These are phyloP conservation scores for Adela reaumurella DNA, from an alignment of 2,888 invertebrate genomes.

Conservation along the genomic window DNA sequence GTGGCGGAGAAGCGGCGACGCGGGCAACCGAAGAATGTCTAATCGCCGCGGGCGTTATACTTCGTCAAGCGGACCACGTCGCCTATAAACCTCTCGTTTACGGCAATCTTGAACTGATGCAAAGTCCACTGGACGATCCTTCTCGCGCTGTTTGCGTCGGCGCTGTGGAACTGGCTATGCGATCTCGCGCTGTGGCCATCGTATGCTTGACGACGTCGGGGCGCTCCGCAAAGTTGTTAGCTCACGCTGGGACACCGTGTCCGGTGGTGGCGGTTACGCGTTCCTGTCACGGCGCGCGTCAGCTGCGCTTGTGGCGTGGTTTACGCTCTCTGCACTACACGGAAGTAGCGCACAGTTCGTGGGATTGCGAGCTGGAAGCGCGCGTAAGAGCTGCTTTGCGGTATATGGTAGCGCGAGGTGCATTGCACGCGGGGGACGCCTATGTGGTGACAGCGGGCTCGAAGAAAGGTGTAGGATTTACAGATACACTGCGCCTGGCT, in stretches of 20 bases:
- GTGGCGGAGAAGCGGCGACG: constrained; percentile 46
- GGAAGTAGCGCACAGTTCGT: constrained; percentile 27
- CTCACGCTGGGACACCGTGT: constrained; percentile 67
- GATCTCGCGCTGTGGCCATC: constrained; percentile 49
- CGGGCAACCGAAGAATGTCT: constrained; percentile 64
- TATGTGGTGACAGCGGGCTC: constrained; percentile 39
- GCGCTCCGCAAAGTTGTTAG: constrained; percentile 65
- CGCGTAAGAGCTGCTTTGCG: constrained; percentile 36
- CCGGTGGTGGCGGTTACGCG: constrained; percentile 74
- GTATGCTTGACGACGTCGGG: constrained; percentile 75
- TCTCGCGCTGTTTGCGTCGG: constrained; percentile 50
- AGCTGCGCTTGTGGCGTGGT: constrained; percentile 51
- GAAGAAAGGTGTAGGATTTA: constrained; percentile 38
- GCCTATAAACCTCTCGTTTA: constrained; percentile 78
- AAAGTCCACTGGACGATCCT: constrained; percentile 51
- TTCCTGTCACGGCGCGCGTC: constrained; percentile 63
- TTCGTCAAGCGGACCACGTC: constrained; percentile 83
- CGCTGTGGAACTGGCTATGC: constrained; percentile 37
- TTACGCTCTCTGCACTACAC: constrained; percentile 52
- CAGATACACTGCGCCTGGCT: constrained; percentile 35
- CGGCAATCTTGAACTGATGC: constrained; percentile 63
- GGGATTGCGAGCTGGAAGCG: constrained; percentile 34
- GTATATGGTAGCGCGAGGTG: constrained; percentile 42
- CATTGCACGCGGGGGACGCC: constrained; percentile 37
- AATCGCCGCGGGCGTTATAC: constrained; percentile 68